Conservation (phyloP, 1,140 invertebrate genomes). For the Magallana ariakensis region DNA sequence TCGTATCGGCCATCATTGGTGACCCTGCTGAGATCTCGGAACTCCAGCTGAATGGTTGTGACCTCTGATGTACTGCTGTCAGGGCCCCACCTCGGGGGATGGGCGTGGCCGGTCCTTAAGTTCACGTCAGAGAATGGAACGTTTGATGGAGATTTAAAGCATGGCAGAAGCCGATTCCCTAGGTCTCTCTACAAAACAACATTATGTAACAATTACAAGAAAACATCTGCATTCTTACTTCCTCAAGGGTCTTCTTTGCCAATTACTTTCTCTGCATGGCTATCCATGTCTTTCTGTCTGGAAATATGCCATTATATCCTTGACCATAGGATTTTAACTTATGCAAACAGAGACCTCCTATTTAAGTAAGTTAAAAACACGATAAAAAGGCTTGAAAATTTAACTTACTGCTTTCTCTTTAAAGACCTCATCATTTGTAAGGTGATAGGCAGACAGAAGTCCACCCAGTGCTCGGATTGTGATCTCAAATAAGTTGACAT, state of each 20-base stretch:
- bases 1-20: slow-evolving; percentile 94
- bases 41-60: slow-evolving; percentile 92
- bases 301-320: too few species aligned
- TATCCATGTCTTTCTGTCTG: too few species aligned
- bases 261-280: too few species aligned
- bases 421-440: slow-evolving; percentile 90
- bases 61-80: slow-evolving; percentile 82
- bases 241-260: too few species aligned
- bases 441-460: slow-evolving; percentile 93
- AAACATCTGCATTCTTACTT: too few species aligned
- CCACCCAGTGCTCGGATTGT: slow-evolving; percentile 99
- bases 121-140: slow-evolving; percentile 97
- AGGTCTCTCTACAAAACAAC: slow-evolving; percentile 84
- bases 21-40: slow-evolving; percentile 95
- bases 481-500: slow-evolving; percentile 98
- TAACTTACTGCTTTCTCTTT: slow-evolving; percentile 88
- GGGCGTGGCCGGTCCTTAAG: slow-evolving; percentile 86
- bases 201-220: too few species aligned
- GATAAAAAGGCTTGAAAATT: slow-evolving; percentile 50
- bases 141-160: slow-evolving; percentile 97
- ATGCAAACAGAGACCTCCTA: too few species aligned
- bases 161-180: slow-evolving; percentile 94
- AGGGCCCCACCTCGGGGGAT: slow-evolving; percentile 90
- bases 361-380: too few species aligned
- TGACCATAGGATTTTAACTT: too few species aligned